Evolutionary conservation across 2,797 vertebrate species (phyloP).

Genomic region (Phataginus tricuspis): DNA sequence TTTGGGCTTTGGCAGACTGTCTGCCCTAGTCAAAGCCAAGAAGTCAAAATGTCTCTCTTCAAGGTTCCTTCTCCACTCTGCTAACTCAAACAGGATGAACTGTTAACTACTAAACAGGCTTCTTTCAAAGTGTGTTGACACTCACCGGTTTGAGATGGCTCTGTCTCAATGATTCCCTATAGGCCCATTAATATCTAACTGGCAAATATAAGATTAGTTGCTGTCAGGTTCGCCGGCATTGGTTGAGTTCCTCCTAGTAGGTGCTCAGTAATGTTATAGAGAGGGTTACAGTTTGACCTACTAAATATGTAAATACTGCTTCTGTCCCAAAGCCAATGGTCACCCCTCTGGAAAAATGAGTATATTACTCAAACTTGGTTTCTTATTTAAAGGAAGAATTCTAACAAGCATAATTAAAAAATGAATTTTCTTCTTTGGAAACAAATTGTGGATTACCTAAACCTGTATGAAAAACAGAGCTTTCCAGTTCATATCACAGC

Average conservation of each 20-base stretch:
- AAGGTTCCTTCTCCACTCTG: not conserved
- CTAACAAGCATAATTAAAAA: slow-evolving; percentile 1
- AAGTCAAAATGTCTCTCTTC: not conserved
- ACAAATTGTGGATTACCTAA: not conserved
- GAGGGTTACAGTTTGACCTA: not conserved
- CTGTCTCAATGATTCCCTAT: not conserved
- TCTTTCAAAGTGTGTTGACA: not conserved
- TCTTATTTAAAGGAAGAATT: slow-evolving; percentile 27
- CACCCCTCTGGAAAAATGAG: too few relatives aligned
- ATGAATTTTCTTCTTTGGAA: slow-evolving; percentile 49
- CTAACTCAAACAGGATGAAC: not conserved
- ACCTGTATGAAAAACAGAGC: not conserved
- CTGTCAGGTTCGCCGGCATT: not conserved
- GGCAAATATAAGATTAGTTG: not conserved
- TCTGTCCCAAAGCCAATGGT: not conserved
- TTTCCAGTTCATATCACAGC: not conserved
- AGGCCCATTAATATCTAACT: not conserved
- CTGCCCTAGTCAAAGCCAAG: not conserved
- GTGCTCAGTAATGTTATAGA: not conserved
- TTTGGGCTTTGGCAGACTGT: not conserved
- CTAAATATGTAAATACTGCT: not conserved
- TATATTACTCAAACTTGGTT: not conserved
- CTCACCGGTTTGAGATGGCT: not conserved
- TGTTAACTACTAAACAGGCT: not conserved
- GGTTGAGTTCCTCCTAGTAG: not conserved